These are phyloP conservation scores for Piezodorus guildinii DNA, from an alignment of 1,140 invertebrate species.

Conservation along the genomic window DNA sequence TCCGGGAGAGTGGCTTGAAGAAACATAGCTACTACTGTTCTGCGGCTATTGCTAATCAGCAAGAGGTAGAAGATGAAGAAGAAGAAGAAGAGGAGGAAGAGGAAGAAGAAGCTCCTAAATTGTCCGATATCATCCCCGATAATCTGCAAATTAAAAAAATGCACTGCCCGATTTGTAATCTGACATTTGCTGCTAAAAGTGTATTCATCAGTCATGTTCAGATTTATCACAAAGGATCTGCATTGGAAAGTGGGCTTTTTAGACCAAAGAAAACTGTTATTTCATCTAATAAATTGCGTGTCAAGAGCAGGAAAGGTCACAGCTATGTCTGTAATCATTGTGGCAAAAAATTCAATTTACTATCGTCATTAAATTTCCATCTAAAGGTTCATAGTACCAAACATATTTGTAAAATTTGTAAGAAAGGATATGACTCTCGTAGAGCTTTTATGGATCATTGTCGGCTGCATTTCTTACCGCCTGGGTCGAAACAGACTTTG, in stretches of 20 bases:
- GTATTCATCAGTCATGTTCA: constrained; percentile 1
- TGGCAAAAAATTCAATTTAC: constrained; percentile 1
- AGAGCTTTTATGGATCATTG: constrained; percentile 5
- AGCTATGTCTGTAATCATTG: neutral
- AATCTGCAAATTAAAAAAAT: neutral
- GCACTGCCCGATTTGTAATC: neutral
- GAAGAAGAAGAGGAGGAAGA: neutral
- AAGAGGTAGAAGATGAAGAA: neutral
- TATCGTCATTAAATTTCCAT: neutral
- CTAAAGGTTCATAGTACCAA: neutral
- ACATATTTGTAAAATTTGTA: constrained; percentile 7
- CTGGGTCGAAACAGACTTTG: neutral
- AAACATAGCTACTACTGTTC: neutral
- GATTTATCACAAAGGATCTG: constrained; percentile 7
- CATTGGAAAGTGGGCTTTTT: neutral
- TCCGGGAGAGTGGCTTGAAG: neutral
- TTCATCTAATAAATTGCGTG: neutral
- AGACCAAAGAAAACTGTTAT: constrained; percentile 1
- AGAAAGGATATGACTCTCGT: neutral
- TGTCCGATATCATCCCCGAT: neutral
- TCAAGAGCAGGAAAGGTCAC: neutral
- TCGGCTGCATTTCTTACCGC: neutral
- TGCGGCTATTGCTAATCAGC: neutral
- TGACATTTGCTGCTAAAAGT: constrained; percentile 1
- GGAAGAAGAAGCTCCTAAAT: neutral